phyloP scores from a whole-genome alignment of 1,140 invertebrate genomes.

The Bombus superbus region DNA sequence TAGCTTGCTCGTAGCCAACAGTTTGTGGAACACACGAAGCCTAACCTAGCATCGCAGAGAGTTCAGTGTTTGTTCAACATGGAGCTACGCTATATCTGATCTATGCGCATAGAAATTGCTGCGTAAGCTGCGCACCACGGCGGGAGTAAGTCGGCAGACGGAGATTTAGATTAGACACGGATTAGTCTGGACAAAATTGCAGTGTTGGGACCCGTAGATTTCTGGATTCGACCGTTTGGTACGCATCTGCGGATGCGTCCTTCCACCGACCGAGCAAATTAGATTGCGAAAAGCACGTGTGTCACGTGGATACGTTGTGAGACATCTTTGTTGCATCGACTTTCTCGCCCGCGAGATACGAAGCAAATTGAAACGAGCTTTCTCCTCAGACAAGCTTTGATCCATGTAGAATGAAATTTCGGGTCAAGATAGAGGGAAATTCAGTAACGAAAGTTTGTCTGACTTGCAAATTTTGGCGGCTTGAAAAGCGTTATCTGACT shows the following conservation, averaged over 20 bases:
- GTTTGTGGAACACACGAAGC: no score
- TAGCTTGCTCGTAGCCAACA: neutral
- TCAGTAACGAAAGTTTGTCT: neutral
- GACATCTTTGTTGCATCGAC: neutral
- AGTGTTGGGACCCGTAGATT: neutral
- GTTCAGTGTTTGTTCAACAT: constrained; percentile 27
- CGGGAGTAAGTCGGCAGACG: constrained; percentile 18
- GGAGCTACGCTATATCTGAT: constrained; percentile 18
- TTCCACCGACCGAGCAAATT: neutral
- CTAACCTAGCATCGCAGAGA: no score
- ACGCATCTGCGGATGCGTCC: neutral
- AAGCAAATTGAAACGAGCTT: neutral
- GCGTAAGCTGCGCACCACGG: constrained; percentile 10
- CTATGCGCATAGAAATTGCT: constrained; percentile 51
- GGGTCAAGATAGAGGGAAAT: neutral
- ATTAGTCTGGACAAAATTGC: constrained; percentile 39
- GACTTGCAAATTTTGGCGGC: no score
- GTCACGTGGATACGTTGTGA: neutral
- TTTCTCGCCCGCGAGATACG: neutral
- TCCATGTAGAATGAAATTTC: neutral
- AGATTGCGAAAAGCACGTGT: neutral
- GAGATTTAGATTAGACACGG: constrained; percentile 46
- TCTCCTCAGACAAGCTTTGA: neutral
- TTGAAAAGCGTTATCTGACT: no score
- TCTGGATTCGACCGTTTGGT: no score